These are phyloP conservation scores for Cosmopolites sordidus DNA, from an alignment of 2,888 invertebrate genomes.

Conservation along the genomic window DNA sequence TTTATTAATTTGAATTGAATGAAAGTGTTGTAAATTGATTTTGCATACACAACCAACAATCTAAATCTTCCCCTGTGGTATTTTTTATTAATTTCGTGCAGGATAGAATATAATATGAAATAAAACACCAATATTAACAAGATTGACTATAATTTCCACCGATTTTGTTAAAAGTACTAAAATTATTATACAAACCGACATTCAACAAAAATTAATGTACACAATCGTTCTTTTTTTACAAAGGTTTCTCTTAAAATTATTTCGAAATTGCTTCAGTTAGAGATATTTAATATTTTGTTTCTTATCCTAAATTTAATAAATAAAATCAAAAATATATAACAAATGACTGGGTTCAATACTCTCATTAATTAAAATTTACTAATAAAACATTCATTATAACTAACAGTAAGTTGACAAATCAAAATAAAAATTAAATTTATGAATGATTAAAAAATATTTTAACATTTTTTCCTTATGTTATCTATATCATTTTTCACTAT, in stretches of 20 bases:
- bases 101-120: too few relatives aligned
- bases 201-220: constrained; percentile 22
- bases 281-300: not conserved
- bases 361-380: not conserved
- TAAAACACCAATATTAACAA: not conserved
- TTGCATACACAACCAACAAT: too few relatives aligned
- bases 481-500: too few relatives aligned
- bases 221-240: constrained; percentile 16
- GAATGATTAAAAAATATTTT: too few relatives aligned
- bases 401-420: too few relatives aligned
- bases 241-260: constrained; percentile 1
- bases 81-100: too few relatives aligned
- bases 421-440: too few relatives aligned
- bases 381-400: too few relatives aligned
- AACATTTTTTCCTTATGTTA: too few relatives aligned
- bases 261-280: constrained; percentile 12
- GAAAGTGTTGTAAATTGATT: too few relatives aligned
- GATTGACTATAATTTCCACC: constrained; percentile 16
- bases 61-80: too few relatives aligned
- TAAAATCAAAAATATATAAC: constrained; percentile 22
- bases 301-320: constrained; percentile 13
- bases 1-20: too few relatives aligned
- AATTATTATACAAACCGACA: constrained; percentile 20
- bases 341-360: constrained; percentile 16
- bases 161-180: constrained; percentile 23